These are phyloP conservation scores for Dioctria linearis DNA, from an alignment of 2,888 invertebrate species.

Conservation along the genomic window DNA sequence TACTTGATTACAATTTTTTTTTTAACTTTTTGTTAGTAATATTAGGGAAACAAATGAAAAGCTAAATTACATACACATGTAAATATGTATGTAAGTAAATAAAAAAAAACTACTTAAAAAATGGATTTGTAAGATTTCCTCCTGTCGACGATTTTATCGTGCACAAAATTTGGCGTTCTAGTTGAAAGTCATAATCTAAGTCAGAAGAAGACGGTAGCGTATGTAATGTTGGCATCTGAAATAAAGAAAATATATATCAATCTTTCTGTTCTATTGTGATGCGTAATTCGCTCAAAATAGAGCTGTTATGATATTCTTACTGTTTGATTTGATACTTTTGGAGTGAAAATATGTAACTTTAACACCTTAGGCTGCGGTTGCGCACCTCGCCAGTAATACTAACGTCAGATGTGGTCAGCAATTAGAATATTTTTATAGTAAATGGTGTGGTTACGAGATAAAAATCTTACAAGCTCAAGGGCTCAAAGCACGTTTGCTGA, in stretches of 20 bases:
- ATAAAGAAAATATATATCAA: slow-evolving; percentile 17
- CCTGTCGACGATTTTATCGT: slow-evolving; percentile 68
- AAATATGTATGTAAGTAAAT: neutral
- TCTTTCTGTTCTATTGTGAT: too few relatives aligned
- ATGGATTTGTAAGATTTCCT: slow-evolving; percentile 68
- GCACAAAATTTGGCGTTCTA: slow-evolving; percentile 70
- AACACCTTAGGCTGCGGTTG: too few relatives aligned
- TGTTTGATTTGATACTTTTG: too few relatives aligned
- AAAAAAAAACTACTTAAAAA: slow-evolving; percentile 62
- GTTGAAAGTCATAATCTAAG: slow-evolving; percentile 70
- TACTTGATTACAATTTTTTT: slow-evolving; percentile 8
- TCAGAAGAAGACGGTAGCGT: slow-evolving; percentile 64
- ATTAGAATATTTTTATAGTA: too few relatives aligned
- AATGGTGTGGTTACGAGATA: too few relatives aligned
- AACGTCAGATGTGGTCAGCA: too few relatives aligned
- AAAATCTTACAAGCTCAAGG: too few relatives aligned
- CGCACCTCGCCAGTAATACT: too few relatives aligned
- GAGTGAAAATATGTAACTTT: too few relatives aligned
- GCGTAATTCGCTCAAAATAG: too few relatives aligned
- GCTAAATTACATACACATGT: neutral
- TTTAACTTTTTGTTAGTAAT: neutral
- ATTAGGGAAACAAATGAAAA: neutral
- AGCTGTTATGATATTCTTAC: too few relatives aligned
- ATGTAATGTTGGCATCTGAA: slow-evolving; percentile 66
- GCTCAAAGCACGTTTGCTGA: too few relatives aligned